Base-by-base conservation (phyloP, 2,888 invertebrate genomes). In the Eucera pruinosa region DNA sequence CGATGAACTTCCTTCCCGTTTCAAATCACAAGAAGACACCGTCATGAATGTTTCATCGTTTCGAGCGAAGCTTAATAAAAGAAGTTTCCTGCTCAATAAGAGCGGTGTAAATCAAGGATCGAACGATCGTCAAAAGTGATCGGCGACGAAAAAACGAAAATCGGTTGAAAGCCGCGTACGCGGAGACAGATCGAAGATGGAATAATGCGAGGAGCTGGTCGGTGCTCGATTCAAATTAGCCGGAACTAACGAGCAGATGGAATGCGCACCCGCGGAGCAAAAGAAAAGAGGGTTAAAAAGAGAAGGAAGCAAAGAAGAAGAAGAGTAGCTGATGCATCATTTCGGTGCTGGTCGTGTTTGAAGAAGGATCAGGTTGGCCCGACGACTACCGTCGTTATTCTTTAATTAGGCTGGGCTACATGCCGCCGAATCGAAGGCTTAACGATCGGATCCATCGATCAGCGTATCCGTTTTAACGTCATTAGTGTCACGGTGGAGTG, bases 211-310 rank as follows among this genome's bases (percentile, higher is more conserved):
- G 48, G 39, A n/a, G 39, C 50, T 52, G 43, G 18, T 9, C 58
- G 23, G 6, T 66, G 69, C 66, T 58, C 64, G 70, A 82, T 82
- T 82, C 82, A 82, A 82, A 82, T 82, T 82, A 82, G 73, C 70
- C 80, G 80, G 80, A 82, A 82, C 80, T 82, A 82, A 82, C 82
- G 76, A 82, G 82, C 80, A 55, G 61, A 45, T 64, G 75, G 75
- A 75, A 82, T 79, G 81, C 66, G 72, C 69, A 57, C 18, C 57
- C 78, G 74, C 18, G 36, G 45, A 47, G 58, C 62, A 60, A 43
- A 48, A 25, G 33, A 52, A 23, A 18, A 30, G 30, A 13, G 27
- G 20, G 20, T n/a, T 18, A 13, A 47, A 20, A 33, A 23, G 15
- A 18, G 41, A 27, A 47, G 52, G 27, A 25, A n/a, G 47, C 1